phyloP scores from a whole-genome alignment of 2,113 vertebrate species.

The Pleuronectes platessa region DNA sequence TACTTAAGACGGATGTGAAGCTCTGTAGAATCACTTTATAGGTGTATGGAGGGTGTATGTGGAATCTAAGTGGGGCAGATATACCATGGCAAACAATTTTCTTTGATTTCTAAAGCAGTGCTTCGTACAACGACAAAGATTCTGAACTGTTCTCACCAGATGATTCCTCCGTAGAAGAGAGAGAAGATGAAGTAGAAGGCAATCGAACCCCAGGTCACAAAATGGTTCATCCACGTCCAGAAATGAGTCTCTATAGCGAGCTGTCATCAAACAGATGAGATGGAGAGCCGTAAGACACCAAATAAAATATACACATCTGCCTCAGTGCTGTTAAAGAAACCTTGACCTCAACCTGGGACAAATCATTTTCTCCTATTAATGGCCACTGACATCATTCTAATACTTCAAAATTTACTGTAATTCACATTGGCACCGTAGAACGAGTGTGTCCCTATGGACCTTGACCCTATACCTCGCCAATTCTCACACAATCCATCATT shows the following conservation, averaged over 20 bases:
- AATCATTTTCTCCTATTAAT: conserved; percentile 28
- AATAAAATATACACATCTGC: conserved; percentile 32
- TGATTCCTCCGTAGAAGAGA: conserved; percentile 97
- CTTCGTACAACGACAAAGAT: not conserved
- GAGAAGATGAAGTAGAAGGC: conserved; percentile 98
- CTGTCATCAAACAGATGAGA: conserved; percentile 71
- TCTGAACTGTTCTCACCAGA: conserved; percentile 86
- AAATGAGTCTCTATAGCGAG: conserved; percentile 97
- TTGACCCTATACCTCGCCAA: no score
- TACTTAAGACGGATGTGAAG: no score
- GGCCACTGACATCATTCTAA: conserved; percentile 49
- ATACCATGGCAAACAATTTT: no score
- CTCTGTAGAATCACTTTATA: no score
- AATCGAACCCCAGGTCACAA: conserved; percentile 99
- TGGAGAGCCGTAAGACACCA: not conserved
- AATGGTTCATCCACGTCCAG: conserved; percentile 99
- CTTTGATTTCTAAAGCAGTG: no score
- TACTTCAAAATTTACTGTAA: conserved; percentile 25
- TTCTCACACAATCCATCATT: not conserved
- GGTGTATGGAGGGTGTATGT: no score
- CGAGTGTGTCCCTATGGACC: no score
- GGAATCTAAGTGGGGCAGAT: no score
- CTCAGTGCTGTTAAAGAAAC: conserved; percentile 18
- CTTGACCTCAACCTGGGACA: conserved; percentile 32
- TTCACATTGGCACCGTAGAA: not conserved